phyloP scores from a whole-genome alignment of 1,140 invertebrate species.

The Gonioctena quinquepunctata region DNA sequence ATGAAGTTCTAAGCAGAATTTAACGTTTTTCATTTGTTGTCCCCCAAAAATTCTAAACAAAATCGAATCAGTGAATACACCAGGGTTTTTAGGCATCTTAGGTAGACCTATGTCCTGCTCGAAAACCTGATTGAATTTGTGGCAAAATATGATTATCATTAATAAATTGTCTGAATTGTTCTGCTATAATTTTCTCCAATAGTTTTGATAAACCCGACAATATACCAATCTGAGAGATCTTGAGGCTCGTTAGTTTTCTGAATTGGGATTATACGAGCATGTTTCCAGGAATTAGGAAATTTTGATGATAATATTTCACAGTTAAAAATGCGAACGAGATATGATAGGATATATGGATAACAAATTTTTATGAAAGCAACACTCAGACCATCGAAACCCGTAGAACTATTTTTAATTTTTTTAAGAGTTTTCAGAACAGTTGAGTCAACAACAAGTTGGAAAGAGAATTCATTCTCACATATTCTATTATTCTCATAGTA shows the following conservation, averaged over 20 bases:
- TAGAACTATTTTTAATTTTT: background rate
- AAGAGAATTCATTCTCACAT: no score
- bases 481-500: background rate
- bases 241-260: conserved; percentile 10
- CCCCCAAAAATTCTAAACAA: no score
- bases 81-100: no score
- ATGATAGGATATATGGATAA: conserved; percentile 4
- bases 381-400: conserved; percentile 2
- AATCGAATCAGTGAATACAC: no score
- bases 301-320: background rate
- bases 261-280: conserved; percentile 24
- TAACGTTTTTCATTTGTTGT: no score
- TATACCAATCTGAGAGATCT: conserved; percentile 18
- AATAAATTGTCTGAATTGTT: conserved; percentile 14
- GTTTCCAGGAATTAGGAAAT: conserved; percentile 35
- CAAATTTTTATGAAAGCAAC: background rate
- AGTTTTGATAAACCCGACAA: conserved; percentile 32
- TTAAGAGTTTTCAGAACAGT: background rate
- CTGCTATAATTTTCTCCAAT: conserved; percentile 14
- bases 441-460: background rate
- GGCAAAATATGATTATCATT: no score
- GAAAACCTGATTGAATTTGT: no score
- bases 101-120: no score
- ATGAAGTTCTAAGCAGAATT: no score
- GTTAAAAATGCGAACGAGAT: no score